Base-by-base conservation (phyloP, 2,113 vertebrate species). In the Alligator sinensis region DNA sequence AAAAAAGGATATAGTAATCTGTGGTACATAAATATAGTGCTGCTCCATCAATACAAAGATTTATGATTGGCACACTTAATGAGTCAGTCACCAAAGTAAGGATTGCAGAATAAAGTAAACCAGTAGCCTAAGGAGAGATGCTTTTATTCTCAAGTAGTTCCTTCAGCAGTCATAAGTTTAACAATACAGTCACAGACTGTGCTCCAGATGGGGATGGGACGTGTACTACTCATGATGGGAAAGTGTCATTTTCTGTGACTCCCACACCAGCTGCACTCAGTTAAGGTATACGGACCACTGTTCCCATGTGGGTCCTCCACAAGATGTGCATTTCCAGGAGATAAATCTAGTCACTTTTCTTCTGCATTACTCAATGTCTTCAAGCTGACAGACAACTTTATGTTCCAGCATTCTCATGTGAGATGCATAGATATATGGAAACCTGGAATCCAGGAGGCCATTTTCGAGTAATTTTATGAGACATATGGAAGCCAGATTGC, bases 391-490 rank as follows among this genome's bases (percentile, higher is more conserved):
- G 86, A 82, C 83, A 1, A 38, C 87, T 61, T 84, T 66, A 47
- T 91, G 92, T 93, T 88, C 70, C 79, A 76, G 80, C 84, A 68
- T 0, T 0, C 76, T 91, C 38, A 85, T 78, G 16, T 76, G 88
- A 96, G 30, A 70, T 87, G 82, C 96, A 47, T 76, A 81, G 15
- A 70, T 93, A 88, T 88, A 83, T 0, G 0, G 79, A 79, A 91
- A 66, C 59, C 87, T 27, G 54, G 76, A 91, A 87, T 55, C 2
- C 0, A 88, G 86, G 93, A 30, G 68, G 89, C 38, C 9, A 5
- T 90, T 96, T 96, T 89, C 82, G 87, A 93, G 77, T 77, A 12
- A 17, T 47, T 95, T 96, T 89, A 87, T 81, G 84, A 94, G 88
- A 94, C 58, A 61, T 92, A 92, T 55, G 77, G 84, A 91, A 95